A percentile compares a stretch with the other conserved stretches of the same genome.
These are phyloP conservation scores for Rachycentron canadum DNA, from an alignment of 2,797 vertebrate genomes.

Conservation along the genomic window DNA sequence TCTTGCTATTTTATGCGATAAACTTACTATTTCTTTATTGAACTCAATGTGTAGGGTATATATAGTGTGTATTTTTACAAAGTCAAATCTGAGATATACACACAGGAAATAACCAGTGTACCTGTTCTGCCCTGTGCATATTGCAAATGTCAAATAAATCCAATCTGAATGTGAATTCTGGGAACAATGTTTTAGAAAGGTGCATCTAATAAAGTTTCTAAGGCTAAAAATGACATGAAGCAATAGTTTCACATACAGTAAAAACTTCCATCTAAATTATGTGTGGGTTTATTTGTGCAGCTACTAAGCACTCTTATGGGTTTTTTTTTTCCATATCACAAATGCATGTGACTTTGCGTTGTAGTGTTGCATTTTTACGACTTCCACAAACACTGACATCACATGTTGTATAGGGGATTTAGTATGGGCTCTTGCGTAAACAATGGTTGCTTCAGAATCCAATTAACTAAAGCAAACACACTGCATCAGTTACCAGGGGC, in stretches of 20 bases:
- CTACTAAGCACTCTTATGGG: no score
- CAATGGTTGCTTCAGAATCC: constrained; percentile 74
- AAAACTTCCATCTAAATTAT: neutral
- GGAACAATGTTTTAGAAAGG: neutral
- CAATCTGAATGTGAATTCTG: neutral
- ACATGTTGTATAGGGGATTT: constrained; percentile 47
- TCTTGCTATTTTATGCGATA: no score
- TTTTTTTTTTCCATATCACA: no score
- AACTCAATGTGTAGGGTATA: no score
- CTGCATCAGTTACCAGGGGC: constrained; percentile 63
- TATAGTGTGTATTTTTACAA: no score
- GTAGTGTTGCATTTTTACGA: neutral
- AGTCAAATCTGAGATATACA: no score
- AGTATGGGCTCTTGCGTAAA: constrained; percentile 62
- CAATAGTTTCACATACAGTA: neutral
- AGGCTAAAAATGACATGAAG: neutral
- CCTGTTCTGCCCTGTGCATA: no score
- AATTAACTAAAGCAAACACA: constrained; percentile 73
- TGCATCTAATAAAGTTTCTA: neutral
- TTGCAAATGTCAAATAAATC: no score
- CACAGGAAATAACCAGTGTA: no score
- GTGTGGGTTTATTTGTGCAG: neutral
- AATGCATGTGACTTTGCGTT: neutral
- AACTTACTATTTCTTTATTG: no score
- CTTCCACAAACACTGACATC: constrained; percentile 39